Conservation (phyloP, 2,888 invertebrate genomes). For the Aleiodes testaceus region DNA sequence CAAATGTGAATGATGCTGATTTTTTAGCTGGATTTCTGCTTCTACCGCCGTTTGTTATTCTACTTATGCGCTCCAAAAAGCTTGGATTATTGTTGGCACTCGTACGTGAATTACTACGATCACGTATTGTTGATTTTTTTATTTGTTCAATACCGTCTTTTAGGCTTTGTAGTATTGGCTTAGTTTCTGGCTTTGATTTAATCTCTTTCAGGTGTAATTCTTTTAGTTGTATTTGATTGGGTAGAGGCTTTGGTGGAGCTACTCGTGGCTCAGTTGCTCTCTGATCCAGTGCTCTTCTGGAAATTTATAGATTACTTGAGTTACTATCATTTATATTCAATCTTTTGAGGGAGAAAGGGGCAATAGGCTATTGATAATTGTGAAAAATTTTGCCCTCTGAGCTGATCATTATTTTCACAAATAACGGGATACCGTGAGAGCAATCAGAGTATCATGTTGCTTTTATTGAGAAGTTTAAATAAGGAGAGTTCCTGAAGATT, state of each 20-base stretch:
- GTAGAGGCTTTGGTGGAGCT: slow-evolving; percentile 64
- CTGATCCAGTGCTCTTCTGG: slow-evolving; percentile 68
- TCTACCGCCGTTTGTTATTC: slow-evolving; percentile 68
- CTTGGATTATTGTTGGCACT: slow-evolving; percentile 57
- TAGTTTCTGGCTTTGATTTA: slow-evolving; percentile 66
- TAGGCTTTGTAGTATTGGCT: slow-evolving; percentile 67
- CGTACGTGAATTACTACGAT: slow-evolving; percentile 61
- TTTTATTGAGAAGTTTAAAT: too few relatives aligned
- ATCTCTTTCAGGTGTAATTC: slow-evolving; percentile 67
- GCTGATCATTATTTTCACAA: too few relatives aligned
- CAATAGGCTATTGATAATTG: neutral
- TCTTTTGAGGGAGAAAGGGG: neutral
- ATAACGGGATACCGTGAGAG: too few relatives aligned
- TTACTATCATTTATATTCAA: neutral
- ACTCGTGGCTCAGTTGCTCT: slow-evolving; percentile 69
- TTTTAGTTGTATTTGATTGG: slow-evolving; percentile 59
- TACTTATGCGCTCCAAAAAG: slow-evolving; percentile 66
- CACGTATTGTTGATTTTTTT: slow-evolving; percentile 67
- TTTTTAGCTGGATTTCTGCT: slow-evolving; percentile 69
- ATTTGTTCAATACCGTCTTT: slow-evolving; percentile 68
- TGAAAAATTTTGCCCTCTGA: too few relatives aligned
- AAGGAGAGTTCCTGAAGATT: too few relatives aligned
- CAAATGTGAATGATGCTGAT: slow-evolving; percentile 70
- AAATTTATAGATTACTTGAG: slow-evolving; percentile 45
- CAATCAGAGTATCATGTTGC: too few relatives aligned